phyloP scores from a whole-genome alignment of 92 coral and sea anemone species.

The Actinernus sp. region DNA sequence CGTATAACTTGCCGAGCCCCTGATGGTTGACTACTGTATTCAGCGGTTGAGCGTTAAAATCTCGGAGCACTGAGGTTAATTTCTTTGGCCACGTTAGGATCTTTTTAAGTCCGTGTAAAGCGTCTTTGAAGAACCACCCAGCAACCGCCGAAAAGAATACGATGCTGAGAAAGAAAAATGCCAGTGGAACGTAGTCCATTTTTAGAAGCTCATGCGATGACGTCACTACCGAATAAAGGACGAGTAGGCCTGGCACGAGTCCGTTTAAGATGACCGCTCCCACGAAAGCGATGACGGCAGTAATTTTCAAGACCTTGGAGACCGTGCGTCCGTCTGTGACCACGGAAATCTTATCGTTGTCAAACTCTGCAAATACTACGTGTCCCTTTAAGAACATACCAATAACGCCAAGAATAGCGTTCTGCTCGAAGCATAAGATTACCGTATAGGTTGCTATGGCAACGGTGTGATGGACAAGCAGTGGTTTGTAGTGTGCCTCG shows the following conservation, averaged over 20 bases:
- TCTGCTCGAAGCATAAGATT: conserved; percentile 70
- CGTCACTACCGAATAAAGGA: conserved; percentile 49
- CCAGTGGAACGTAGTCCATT: conserved; percentile 87
- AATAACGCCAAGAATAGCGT: conserved; percentile 77
- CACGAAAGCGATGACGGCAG: conserved; percentile 39
- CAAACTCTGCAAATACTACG: conserved; percentile 87
- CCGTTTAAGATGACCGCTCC: conserved; percentile 72
- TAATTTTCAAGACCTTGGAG: conserved; percentile 40
- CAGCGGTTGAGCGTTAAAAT: conserved; percentile 8
- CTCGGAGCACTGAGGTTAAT: not conserved
- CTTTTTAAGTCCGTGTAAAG: conserved; percentile 37
- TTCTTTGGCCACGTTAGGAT: not conserved
- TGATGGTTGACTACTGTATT: conserved; percentile 67
- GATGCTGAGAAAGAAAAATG: conserved; percentile 87
- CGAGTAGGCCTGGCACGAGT: conserved; percentile 67
- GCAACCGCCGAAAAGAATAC: conserved; percentile 92
- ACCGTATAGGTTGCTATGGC: conserved; percentile 68
- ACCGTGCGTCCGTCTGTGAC: conserved; percentile 39
- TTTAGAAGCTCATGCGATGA: conserved; percentile 63
- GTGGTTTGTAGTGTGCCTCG: conserved; percentile 77
- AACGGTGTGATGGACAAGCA: conserved; percentile 85
- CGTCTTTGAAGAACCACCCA: conserved; percentile 90
- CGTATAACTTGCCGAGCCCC: conserved; percentile 69
- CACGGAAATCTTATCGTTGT: conserved; percentile 41
- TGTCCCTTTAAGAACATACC: conserved; percentile 86